Evolutionary conservation across 2,888 invertebrate genomes (phyloP).

Genomic region (Synanthedon formicaeformis): DNA sequence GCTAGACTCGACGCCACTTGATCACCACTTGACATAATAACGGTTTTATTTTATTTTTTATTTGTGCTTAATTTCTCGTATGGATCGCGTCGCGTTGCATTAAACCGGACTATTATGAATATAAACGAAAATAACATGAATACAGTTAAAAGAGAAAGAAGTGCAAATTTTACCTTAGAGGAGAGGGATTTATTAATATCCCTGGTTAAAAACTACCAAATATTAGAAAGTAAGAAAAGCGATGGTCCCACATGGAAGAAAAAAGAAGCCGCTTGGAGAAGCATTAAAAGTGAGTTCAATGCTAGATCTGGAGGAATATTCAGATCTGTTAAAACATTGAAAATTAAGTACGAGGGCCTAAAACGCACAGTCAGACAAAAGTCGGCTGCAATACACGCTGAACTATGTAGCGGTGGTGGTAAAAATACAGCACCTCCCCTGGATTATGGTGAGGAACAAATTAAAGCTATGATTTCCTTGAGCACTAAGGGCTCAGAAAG

Average conservation of each 20-base stretch:
- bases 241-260: background rate
- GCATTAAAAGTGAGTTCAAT: conserved; percentile 2
- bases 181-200: background rate
- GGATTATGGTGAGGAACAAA: background rate
- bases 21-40: too few species aligned
- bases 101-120: background rate
- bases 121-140: background rate
- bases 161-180: conserved; percentile 1
- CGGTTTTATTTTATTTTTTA: too few species aligned
- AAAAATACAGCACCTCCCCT: background rate
- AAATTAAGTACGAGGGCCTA: conserved; percentile 2
- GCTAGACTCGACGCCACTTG: too few species aligned
- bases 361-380: conserved; percentile 4
- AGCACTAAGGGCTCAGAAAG: background rate
- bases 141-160: background rate
- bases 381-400: conserved; percentile 2
- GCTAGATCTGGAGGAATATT: conserved; percentile 2
- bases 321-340: background rate
- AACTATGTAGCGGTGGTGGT: conserved; percentile 1
- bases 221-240: background rate
- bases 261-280: conserved; percentile 1
- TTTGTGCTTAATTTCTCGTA: too few species aligned
- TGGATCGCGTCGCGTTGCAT: too few species aligned
- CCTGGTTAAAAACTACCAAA: background rate
- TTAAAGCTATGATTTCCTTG: background rate